Base-by-base conservation (phyloP, 2,888 invertebrate genomes). In the Pachydiplax longipennis region DNA sequence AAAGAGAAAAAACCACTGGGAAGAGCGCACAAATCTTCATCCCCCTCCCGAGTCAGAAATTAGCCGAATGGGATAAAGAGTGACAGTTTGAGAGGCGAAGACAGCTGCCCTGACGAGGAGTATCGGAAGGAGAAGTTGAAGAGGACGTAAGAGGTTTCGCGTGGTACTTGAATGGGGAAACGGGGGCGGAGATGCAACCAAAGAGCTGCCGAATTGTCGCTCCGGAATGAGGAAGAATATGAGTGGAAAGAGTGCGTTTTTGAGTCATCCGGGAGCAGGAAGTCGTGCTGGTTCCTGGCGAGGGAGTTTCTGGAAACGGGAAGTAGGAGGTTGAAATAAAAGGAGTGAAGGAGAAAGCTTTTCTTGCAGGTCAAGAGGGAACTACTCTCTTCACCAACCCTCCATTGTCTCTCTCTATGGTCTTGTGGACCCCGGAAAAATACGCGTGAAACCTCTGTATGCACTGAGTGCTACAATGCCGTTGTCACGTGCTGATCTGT, bases 11-110 rank as follows among this genome's bases (percentile, higher is more conserved):
- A n/a, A 15, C 35, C 35, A 37, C 22, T 10, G 22, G 35, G 35
- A 22, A 37, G 37, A 12, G 87, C 15, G 58, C 83, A 58, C 82
- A 83, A 53, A 61, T 83, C 58, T 61, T 37, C 83, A 83, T 87
- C 61, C 61, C 58, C 61, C 37, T 61, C 87, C 61, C 53, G 37
- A 37, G 87, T 31, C 87, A 87, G 87, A 87, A 87, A 87, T 87
- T 87, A 87, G 87, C 87, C 61, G 87, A 87, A 87, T 61, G 18
- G 87, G 87, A 87, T 87, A 65, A 22, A 87, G 73, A 73, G 87
- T 87, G 87, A 87, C 87, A 87, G 87, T 58, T 87, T 31, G 37
- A 87, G 87, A 87, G 87, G 37, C 61, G 61, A 61, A 87, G 87
- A 65, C 87, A 87, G 87, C 87, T 87, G 87, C 65, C 35, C 13